Base-by-base conservation (phyloP, 2,888 invertebrate species). In the Drosophila merina region DNA sequence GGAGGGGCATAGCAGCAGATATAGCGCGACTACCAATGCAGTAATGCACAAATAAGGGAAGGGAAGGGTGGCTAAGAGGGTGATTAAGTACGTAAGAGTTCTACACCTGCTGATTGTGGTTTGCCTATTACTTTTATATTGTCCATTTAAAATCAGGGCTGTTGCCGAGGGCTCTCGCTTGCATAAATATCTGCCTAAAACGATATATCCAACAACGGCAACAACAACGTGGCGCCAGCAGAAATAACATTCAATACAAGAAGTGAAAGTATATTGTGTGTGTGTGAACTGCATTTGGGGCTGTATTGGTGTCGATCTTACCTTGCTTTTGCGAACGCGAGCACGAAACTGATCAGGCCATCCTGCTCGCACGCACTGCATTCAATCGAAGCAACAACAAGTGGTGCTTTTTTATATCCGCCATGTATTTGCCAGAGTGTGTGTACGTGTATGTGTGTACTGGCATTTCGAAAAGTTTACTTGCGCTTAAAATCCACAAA, bases 181-280 rank as follows among this genome's bases (percentile, higher is more conserved):
- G 85, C 85, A 84, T 81, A 86, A 76, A 86, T 83, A 73, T 83
- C 73, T 77, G 68, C 68, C 75, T 68, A 28, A 28, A 68, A 56
- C 57, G 48, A 79, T 72, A 79, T 72, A 69, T 66, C 58, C 69
- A 75, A 45, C 20, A 20, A 20, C 20, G 28, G 5, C 66, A 49
- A 66, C 71, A 73, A 59, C 56, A 60, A 57, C 64, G 72, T 67
- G 75, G 72, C 84, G 79, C 79, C 62, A 77, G 72, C 67, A 69
- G 56, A 49, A 66, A 66, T 72, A 68, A 78, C 82, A 77, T 77
- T 75, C 59, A 87, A 85, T 85, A 79, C 80, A 86, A 88, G 88
- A 84, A 84, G 84, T 84, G 84, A 84, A 84, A 84, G 84, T 84
- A 84, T 88, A 62, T 56, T 79, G 72, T 83, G 66, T 72, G 45